Percentiles rank a stretch among this genome's conserved stretches.
Conservation (phyloP, 2,797 vertebrate species). For the Nyctalus aviator region DNA sequence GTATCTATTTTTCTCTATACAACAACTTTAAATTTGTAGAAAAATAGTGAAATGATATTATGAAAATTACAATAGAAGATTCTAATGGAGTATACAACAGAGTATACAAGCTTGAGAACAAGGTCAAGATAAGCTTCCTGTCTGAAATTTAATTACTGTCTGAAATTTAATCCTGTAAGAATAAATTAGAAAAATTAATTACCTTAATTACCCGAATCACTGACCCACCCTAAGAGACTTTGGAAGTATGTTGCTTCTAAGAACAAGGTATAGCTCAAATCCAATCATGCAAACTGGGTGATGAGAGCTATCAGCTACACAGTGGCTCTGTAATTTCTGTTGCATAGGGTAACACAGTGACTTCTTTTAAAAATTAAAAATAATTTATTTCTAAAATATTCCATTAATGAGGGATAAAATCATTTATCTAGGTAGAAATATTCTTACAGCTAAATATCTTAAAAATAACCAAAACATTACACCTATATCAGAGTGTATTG, state of each 20-base stretch:
- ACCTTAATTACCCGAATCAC: neutral
- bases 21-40: constrained; percentile 19
- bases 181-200: neutral
- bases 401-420: neutral
- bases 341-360: neutral
- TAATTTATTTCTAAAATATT: neutral
- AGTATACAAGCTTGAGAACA: neutral
- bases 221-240: neutral
- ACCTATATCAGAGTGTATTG: neutral
- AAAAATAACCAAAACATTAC: neutral
- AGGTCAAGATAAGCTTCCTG: constrained; percentile 11
- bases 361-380: neutral
- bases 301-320: neutral
- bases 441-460: neutral
- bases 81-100: neutral
- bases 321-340: neutral
- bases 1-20: neutral
- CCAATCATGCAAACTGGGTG: neutral
- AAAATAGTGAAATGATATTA: neutral
- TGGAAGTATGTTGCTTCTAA: neutral
- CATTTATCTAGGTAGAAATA: neutral
- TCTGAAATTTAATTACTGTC: constrained; percentile 26
- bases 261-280: neutral
- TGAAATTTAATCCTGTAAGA: constrained; percentile 26
- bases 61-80: neutral